phyloP scores from a whole-genome alignment of 2,888 invertebrate genomes.

The Bimastos eiseni region DNA sequence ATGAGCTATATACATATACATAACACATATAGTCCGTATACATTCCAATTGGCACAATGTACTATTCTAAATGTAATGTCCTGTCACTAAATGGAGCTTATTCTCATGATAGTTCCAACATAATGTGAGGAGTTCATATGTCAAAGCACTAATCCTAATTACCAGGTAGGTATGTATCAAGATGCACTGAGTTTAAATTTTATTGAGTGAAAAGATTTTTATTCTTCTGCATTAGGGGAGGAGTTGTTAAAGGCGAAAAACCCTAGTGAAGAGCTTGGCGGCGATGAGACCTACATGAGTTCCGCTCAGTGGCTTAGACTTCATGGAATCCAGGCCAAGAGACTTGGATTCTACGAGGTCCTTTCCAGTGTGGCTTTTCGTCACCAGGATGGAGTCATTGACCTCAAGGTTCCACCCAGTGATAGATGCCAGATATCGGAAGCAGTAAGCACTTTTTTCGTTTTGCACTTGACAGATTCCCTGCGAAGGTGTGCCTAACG shows the following conservation, averaged over 20 bases:
- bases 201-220: too few species aligned
- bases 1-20: too few species aligned
- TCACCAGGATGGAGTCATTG: conserved; percentile 60
- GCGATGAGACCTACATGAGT: conserved; percentile 59
- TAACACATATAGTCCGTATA: too few species aligned
- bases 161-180: too few species aligned
- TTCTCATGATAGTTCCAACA: too few species aligned
- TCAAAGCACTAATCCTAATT: too few species aligned
- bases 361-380: conserved; percentile 59
- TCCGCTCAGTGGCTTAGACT: conserved; percentile 59
- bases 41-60: too few species aligned
- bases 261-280: neutral
- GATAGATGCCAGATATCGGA: conserved; percentile 53
- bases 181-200: too few species aligned
- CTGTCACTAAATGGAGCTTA: too few species aligned
- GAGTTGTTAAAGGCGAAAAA: neutral
- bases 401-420: conserved; percentile 53
- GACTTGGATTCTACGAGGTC: conserved; percentile 58
- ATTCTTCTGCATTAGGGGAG: neutral
- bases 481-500: neutral
- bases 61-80: too few species aligned
- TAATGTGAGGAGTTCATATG: too few species aligned
- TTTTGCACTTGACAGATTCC: neutral
- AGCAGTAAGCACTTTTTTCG: conserved; percentile 53
- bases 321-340: conserved; percentile 57